Evolutionary conservation across 2,888 invertebrate species (phyloP), one percentile per base, ranked within the genome.

Genomic region (Ornithoptera priamus): DNA sequence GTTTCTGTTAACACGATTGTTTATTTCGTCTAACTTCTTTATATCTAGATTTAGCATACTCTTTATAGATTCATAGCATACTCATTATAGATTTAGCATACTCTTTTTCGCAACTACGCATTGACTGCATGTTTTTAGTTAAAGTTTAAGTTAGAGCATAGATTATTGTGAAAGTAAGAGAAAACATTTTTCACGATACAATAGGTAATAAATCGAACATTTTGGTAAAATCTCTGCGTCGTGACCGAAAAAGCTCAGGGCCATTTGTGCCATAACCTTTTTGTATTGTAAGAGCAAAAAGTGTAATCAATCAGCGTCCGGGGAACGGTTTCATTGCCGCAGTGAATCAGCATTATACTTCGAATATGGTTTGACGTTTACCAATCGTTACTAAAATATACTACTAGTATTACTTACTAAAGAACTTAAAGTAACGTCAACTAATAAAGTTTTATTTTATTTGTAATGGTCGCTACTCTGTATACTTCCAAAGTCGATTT

Each of bases 261-360:
- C 12, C 62, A 39, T 66, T 62, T 12, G 62, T 62, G 61, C 65
- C 59, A 22, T 59, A 66, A 59, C 66, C 66, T 62, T 70, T 59
- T 66, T 66, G 62, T 57, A 66, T 46, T 30, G 18, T 58, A 57
- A 15, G 62, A 63, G 50, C 46, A 66, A 57, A 46, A 64, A 58
- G 15, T 42, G 58, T 66, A 66, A 70, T 70, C 69, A 70, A 70
- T 70, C 69, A 62, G 20, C 46, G 69, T 66, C 59, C 17, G 50
- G 36, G 22, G 8, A 59, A 58, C 62, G 53, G 53, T 53, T 59
- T 66, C 50, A 62, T 66, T 70, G 69, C 66, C 53, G 62, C 20
- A 62, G 66, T 70, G 22, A 70, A 57, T 63, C 50, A 63, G 63
- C 46, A 22, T 63, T 67, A 57, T 24, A 64, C 24, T 69, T 65